Evolutionary conservation across 2,888 invertebrate species (phyloP).

Genomic region (Acanthosepion esculentum): DNA sequence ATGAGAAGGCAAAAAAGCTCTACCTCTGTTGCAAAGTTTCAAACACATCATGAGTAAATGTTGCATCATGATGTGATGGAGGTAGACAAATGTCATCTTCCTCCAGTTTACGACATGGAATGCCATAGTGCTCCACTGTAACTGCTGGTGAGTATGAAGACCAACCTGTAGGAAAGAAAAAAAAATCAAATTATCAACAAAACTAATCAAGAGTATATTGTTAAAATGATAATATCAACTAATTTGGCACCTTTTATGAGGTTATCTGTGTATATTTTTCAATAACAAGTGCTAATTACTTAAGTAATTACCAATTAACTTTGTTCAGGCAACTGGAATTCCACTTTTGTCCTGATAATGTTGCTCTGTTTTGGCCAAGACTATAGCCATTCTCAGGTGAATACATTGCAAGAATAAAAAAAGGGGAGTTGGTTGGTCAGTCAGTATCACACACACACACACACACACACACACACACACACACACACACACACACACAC

Average conservation of each 20-base stretch:
- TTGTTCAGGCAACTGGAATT: neutral
- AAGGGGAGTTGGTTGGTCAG: no score
- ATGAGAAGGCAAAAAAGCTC: neutral
- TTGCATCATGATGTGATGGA: slow-evolving; percentile 65
- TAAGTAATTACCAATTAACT: neutral
- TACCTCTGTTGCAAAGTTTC: slow-evolving; percentile 52
- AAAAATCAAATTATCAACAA: neutral
- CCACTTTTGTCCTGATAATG: no score
- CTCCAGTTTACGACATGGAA: slow-evolving; percentile 74
- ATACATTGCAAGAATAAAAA: no score
- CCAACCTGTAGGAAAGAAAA: slow-evolving; percentile 72
- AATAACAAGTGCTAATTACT: neutral
- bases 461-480: no score
- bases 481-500: no score
- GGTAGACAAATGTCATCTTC: slow-evolving; percentile 75
- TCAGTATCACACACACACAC: no score
- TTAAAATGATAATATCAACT: neutral
- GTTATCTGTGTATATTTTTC: neutral
- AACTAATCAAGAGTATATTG: neutral
- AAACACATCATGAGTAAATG: slow-evolving; percentile 66
- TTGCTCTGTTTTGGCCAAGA: no score
- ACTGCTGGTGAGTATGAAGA: slow-evolving; percentile 74
- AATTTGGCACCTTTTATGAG: neutral
- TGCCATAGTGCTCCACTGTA: slow-evolving; percentile 74
- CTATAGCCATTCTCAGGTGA: no score